Conservation (phyloP, 2,113 vertebrate genomes). For the Atlantisia rogersi region DNA sequence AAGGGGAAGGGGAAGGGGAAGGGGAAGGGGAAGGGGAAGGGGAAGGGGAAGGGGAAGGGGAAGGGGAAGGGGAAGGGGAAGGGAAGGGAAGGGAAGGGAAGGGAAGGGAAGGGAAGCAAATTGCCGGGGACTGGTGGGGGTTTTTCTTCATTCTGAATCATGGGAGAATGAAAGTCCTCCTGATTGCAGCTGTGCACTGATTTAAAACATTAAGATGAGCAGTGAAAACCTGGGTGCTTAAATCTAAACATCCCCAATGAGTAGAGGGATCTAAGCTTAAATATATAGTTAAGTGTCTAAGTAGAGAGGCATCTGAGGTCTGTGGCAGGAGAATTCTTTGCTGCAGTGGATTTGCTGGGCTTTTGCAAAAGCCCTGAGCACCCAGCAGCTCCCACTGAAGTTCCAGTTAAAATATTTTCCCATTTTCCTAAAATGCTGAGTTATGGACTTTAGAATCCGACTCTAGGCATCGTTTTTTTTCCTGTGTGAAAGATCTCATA, state of each 20-base stretch:
- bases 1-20: too few relatives aligned
- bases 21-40: not conserved
- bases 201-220: not conserved
- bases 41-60: not conserved
- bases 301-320: not conserved
- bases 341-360: not conserved
- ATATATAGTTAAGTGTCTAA: not conserved
- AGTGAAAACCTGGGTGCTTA: not conserved
- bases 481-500: constrained; percentile 5
- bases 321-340: not conserved
- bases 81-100: not conserved
- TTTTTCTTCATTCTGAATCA: not conserved
- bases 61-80: not conserved
- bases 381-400: not conserved
- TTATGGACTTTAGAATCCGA: not conserved
- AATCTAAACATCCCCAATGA: not conserved
- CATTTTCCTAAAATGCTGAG: not conserved
- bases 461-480: constrained; percentile 20
- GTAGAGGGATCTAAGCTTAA: not conserved
- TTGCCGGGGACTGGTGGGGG: not conserved
- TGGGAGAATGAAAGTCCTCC: not conserved
- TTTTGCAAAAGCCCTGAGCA: not conserved
- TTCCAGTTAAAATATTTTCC: not conserved
- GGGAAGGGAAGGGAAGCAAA: not conserved
- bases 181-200: not conserved